Conservation (phyloP, 2,113 vertebrate genomes). For the Cynoglossus semilaevis region DNA sequence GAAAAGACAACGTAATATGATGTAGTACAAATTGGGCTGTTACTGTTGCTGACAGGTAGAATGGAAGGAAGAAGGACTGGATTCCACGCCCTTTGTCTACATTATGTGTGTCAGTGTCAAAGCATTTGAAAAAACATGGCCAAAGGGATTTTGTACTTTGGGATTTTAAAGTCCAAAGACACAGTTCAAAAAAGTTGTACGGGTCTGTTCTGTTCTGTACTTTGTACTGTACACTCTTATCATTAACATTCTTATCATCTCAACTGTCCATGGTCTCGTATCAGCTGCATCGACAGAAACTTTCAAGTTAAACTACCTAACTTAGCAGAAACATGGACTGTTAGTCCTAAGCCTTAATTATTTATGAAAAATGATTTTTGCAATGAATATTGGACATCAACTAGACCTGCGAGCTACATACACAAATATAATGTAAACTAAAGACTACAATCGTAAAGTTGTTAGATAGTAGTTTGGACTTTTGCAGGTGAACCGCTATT, state of each 20-base stretch:
- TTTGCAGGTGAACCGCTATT: conserved; percentile 29
- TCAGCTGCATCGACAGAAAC: background rate
- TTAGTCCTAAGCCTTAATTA: background rate
- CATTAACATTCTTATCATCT: no score
- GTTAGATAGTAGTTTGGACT: no score
- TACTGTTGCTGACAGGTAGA: no score
- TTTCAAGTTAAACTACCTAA: background rate
- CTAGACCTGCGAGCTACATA: background rate
- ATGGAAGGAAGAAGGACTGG: conserved; percentile 23
- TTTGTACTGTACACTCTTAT: no score
- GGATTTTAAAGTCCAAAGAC: background rate
- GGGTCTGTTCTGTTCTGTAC: no score
- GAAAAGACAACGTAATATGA: no score
- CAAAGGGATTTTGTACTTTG: conserved; percentile 17
- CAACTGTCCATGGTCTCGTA: background rate
- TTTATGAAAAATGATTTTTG: no score
- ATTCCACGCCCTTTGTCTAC: conserved; percentile 4
- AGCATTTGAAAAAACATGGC: conserved; percentile 3
- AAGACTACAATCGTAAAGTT: no score
- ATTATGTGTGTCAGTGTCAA: background rate
- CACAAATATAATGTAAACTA: no score
- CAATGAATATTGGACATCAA: background rate
- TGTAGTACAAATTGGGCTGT: no score
- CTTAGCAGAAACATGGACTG: background rate
- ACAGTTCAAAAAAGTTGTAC: no score